Conservation (phyloP, 2,113 vertebrate genomes). For the Collichthys lucidus region DNA sequence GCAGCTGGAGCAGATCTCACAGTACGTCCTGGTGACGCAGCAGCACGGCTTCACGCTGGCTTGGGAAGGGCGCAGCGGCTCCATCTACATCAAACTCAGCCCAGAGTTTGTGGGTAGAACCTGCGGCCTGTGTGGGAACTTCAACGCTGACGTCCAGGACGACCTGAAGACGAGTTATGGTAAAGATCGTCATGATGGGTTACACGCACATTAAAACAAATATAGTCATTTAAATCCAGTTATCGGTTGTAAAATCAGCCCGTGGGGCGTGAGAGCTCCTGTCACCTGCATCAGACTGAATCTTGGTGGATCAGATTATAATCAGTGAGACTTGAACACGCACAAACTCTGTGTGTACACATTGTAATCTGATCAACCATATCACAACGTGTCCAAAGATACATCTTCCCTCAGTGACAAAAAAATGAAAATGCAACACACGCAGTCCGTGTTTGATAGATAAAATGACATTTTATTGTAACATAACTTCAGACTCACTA, state of each 20-base stretch:
- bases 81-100: constrained; percentile 94
- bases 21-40: constrained; percentile 89
- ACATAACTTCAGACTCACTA: too few species aligned
- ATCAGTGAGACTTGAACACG: neutral
- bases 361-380: constrained; percentile 10
- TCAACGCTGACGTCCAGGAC: constrained; percentile 92
- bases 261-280: neutral
- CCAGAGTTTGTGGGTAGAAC: constrained; percentile 92
- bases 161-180: constrained; percentile 95
- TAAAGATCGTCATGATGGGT: constrained; percentile 62
- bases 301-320: constrained; percentile 1
- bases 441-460: neutral
- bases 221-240: neutral
- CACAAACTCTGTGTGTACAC: neutral
- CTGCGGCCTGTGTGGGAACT: constrained; percentile 94
- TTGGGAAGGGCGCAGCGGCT: constrained; percentile 90
- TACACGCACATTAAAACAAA: too few species aligned
- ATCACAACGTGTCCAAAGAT: neutral
- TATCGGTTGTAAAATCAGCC: neutral
- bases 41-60: constrained; percentile 92
- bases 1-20: constrained; percentile 89
- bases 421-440: neutral
- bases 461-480: neutral
- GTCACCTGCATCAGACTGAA: neutral
- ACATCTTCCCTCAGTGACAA: neutral